These are phyloP conservation scores for Diplodus puntazzo DNA, from an alignment of 2,797 vertebrate species.

Conservation along the genomic window DNA sequence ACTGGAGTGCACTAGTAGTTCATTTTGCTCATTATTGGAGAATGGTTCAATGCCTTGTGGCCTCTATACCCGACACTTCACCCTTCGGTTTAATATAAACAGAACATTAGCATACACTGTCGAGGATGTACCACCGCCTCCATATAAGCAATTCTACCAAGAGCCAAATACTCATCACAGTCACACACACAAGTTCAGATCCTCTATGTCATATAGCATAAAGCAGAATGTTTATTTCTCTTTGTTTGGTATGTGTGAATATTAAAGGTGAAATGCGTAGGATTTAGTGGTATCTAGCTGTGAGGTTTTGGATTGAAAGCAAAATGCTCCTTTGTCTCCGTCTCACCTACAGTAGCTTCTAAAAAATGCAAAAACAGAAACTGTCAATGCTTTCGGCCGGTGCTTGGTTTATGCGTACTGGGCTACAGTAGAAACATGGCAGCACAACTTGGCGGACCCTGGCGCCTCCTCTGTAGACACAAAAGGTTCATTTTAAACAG, in stretches of 20 bases:
- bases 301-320: too few relatives aligned
- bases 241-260: not conserved
- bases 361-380: too few relatives aligned
- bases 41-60: slow-evolving; percentile 23
- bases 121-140: slow-evolving; percentile 8
- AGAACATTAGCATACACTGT: slow-evolving; percentile 20
- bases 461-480: too few relatives aligned
- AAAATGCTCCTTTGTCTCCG: too few relatives aligned
- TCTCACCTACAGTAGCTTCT: too few relatives aligned
- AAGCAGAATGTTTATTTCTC: not conserved
- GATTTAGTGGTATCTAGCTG: too few relatives aligned
- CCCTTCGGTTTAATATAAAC: slow-evolving; percentile 21
- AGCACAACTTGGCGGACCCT: too few relatives aligned
- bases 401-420: too few relatives aligned
- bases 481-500: too few relatives aligned
- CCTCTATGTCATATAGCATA: not conserved
- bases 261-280: not conserved
- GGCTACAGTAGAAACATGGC: too few relatives aligned
- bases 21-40: slow-evolving; percentile 41
- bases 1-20: slow-evolving; percentile 28
- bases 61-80: slow-evolving; percentile 13
- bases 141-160: slow-evolving; percentile 15
- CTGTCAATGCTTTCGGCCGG: too few relatives aligned
- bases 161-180: slow-evolving; percentile 4
- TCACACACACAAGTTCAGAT: not conserved